These are phyloP conservation scores for Pyrrhia umbra DNA, from an alignment of 2,888 invertebrate species.

Conservation along the genomic window DNA sequence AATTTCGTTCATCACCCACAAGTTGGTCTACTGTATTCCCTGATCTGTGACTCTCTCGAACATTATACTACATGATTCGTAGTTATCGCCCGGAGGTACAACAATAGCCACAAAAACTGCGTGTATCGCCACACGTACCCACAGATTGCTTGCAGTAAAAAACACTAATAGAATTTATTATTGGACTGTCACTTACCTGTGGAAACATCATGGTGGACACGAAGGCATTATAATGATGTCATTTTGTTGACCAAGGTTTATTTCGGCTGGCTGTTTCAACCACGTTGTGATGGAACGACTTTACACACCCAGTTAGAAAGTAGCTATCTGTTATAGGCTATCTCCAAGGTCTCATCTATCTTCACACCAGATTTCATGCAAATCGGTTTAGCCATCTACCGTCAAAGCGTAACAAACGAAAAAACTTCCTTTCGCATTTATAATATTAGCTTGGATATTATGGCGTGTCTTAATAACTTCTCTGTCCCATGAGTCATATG, in stretches of 20 bases:
- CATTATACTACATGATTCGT: conserved; percentile 48
- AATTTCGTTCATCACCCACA: background rate
- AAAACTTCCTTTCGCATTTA: no score
- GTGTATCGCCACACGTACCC: conserved; percentile 41
- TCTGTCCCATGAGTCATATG: no score
- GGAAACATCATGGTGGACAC: conserved; percentile 5
- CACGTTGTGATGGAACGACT: no score
- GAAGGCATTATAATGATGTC: background rate
- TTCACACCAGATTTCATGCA: no score
- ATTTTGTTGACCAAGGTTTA: background rate
- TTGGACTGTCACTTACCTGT: conserved; percentile 24
- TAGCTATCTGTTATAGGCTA: no score
- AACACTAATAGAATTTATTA: conserved; percentile 56
- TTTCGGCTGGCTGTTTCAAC: no score
- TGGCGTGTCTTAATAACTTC: no score
- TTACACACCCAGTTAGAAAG: no score
- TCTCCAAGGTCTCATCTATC: no score
- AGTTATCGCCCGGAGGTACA: conserved; percentile 21
- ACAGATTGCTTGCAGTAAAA: conserved; percentile 52
- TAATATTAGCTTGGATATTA: no score
- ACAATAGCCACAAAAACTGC: conserved; percentile 49
- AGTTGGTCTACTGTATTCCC: conserved; percentile 10
- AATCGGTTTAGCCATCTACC: no score
- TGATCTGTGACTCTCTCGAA: background rate
- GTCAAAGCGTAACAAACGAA: no score